Evolutionary conservation across 2,888 invertebrate genomes (phyloP).

Genomic region (Volucella inflata): DNA sequence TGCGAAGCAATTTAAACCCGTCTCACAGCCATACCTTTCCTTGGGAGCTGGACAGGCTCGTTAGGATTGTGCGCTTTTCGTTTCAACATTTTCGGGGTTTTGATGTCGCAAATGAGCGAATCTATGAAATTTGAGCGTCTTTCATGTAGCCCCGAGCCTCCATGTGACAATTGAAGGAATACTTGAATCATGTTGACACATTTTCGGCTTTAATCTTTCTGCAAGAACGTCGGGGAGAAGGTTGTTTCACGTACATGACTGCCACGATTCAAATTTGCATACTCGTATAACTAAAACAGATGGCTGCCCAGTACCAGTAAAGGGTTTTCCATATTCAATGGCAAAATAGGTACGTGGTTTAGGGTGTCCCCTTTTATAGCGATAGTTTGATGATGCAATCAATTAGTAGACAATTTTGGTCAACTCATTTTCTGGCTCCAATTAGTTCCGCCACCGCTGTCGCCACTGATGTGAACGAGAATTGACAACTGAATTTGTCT

Average conservation of each 20-base stretch:
- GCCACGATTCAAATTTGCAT: too few relatives aligned
- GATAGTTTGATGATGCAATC: constrained; percentile 7
- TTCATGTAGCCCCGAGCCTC: constrained; percentile 21
- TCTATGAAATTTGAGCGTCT: constrained; percentile 24
- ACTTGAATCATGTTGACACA: constrained; percentile 27
- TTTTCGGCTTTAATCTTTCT: constrained; percentile 17
- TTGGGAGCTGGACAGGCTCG: constrained; percentile 17
- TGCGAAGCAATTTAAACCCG: constrained; percentile 28
- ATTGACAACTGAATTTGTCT: constrained; percentile 45
- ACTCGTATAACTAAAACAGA: too few relatives aligned
- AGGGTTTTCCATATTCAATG: constrained; percentile 48
- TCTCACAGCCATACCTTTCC: constrained; percentile 38
- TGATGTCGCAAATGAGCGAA: constrained; percentile 12
- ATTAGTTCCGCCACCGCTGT: constrained; percentile 56
- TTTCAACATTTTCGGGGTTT: constrained; percentile 4
- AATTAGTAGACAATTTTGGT: constrained; percentile 53
- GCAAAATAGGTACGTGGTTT: neutral
- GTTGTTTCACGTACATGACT: neutral
- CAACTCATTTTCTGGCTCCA: constrained; percentile 9
- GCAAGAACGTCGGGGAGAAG: neutral
- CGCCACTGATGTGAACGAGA: neutral
- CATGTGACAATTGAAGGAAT: constrained; percentile 34
- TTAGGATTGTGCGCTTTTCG: constrained; percentile 17
- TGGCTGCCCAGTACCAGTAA: constrained; percentile 1
- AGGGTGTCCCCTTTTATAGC: constrained; percentile 36